Evolutionary conservation across 2,113 vertebrate genomes (phyloP).

Genomic region (Cepphus grylle): DNA sequence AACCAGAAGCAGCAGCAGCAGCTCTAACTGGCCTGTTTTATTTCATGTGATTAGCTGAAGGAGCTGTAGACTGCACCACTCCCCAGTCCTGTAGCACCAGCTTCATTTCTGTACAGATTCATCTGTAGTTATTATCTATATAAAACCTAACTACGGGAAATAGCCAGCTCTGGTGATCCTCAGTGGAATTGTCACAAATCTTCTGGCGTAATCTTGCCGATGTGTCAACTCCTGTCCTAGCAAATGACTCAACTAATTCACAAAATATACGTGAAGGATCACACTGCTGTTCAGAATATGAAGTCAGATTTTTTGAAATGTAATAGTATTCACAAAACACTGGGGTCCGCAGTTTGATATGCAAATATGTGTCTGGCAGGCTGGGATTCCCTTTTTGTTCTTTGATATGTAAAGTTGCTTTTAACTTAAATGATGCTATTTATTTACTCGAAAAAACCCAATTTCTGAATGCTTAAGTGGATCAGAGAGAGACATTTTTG

Average conservation of each 20-base stretch:
- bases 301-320: background rate
- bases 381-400: background rate
- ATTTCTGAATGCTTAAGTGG: background rate
- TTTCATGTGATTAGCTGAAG: background rate
- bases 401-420: background rate
- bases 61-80: background rate
- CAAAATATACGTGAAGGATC: fast-evolving
- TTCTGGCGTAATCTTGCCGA: background rate
- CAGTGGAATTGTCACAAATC: background rate
- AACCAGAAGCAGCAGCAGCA: background rate
- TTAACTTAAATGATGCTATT: background rate
- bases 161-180: background rate
- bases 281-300: background rate
- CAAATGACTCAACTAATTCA: background rate
- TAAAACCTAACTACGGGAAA: background rate
- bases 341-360: background rate
- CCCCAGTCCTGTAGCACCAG: background rate
- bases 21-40: background rate
- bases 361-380: background rate
- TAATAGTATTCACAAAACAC: background rate
- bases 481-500: background rate
- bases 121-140: background rate
- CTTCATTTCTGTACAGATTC: background rate
- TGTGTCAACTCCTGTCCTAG: background rate
- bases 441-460: background rate